Conservation (phyloP, 2,888 invertebrate genomes). For the Lypha dubia region DNA sequence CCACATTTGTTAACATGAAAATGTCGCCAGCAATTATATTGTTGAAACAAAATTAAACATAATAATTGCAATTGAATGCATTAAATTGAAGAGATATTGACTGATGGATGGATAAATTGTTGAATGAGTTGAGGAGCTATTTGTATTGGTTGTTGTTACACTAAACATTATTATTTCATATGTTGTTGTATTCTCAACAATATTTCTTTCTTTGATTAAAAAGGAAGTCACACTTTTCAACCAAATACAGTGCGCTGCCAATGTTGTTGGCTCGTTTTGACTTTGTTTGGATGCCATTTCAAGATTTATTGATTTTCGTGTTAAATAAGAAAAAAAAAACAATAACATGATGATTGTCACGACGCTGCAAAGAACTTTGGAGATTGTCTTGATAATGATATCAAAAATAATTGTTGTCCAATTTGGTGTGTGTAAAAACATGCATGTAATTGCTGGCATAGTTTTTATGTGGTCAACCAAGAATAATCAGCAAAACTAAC, state of each 20-base stretch:
- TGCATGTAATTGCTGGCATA: slow-evolving; percentile 71
- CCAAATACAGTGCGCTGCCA: slow-evolving; percentile 58
- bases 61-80: slow-evolving; percentile 72
- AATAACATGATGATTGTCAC: slow-evolving; percentile 8
- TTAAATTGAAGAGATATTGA: slow-evolving; percentile 30
- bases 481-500: slow-evolving; percentile 22
- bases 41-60: slow-evolving; percentile 60
- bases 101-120: background rate
- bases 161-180: slow-evolving; percentile 2
- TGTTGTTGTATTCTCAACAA: background rate
- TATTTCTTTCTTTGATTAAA: slow-evolving; percentile 31
- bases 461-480: slow-evolving; percentile 61
- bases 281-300: slow-evolving; percentile 47
- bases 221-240: slow-evolving; percentile 71
- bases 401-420: slow-evolving; percentile 26
- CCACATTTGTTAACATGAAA: slow-evolving; percentile 19
- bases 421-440: slow-evolving; percentile 67
- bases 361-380: slow-evolving; percentile 59
- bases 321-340: slow-evolving; percentile 50
- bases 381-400: slow-evolving; percentile 56
- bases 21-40: slow-evolving; percentile 52
- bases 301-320: slow-evolving; percentile 68
- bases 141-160: slow-evolving; percentile 21
- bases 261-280: slow-evolving; percentile 15
- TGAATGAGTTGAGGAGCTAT: slow-evolving; percentile 28